Evolutionary conservation across 2,797 vertebrate species (phyloP), one percentile per base, ranked within the genome.

Genomic region (Buphagus erythrorhynchus): DNA sequence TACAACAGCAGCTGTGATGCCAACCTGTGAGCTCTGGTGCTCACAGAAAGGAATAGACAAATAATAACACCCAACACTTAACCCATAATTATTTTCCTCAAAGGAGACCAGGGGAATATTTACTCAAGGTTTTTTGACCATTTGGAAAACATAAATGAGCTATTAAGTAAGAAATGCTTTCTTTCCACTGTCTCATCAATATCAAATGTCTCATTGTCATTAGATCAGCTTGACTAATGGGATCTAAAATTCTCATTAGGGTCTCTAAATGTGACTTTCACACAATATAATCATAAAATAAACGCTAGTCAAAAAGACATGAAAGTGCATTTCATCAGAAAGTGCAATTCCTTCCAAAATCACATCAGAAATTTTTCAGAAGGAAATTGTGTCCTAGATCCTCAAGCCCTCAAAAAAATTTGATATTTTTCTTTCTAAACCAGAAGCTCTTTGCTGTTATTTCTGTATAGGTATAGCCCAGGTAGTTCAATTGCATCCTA

Each of bases 141-240:
- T 89, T 76, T 82, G 52, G 24, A 90, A 88, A 74, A 67, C 19
- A 79, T 20, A 88, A 87, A 48, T 63, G 55, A 71, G 36, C 28
- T 83, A 61, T 61, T 86, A 65, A 79, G 67, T 35, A 74, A 49
- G 40, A 90, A 88, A 71, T 51, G 54, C 16, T 90, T 92, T 57
- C 42, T 71, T 66, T 78, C 76, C 49, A 61, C 25, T 78, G 8
- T 16, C 36, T 85, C 90, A 59, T 73, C 74, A 26, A 63, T 83
- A 77, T 90, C 73, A 77, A 78, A 89, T 49, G 5, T 45, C 87
- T 92, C 74, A 62, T 20, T 84, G 59, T 85, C 80, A 77, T 89
- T 93, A 86, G 43, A 90, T 86, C 76, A 92, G 86, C 54, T 58
- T 86, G 54, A 78, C 88, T 94, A 93, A 96, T 84, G 25, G 14